Percentiles rank a stretch among this genome's conserved stretches.
These are phyloP conservation scores for Alloplasta piceator DNA, from an alignment of 2,888 invertebrate species.

Conservation along the genomic window DNA sequence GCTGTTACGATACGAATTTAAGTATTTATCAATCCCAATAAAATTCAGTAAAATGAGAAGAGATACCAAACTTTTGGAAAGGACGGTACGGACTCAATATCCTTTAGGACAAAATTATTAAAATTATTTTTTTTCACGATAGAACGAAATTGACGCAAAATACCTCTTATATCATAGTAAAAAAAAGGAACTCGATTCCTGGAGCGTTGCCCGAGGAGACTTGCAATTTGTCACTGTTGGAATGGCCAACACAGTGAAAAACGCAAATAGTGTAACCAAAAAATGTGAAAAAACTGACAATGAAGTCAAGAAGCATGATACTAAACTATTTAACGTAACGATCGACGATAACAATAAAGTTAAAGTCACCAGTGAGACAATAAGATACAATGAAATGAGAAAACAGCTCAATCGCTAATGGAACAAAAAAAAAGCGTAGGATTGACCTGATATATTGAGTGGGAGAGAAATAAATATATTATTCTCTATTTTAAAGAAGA, in stretches of 20 bases:
- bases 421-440: constrained; percentile 4
- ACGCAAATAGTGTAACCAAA: constrained; percentile 20
- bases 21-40: no score
- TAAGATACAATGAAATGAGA: constrained; percentile 37
- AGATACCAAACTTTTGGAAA: no score
- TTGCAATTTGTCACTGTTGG: constrained; percentile 29
- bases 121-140: no score
- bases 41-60: no score
- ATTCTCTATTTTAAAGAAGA: not conserved
- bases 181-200: constrained; percentile 52
- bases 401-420: constrained; percentile 8
- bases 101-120: no score
- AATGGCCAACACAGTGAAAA: constrained; percentile 7
- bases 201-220: constrained; percentile 53
- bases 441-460: constrained; percentile 10
- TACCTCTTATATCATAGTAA: constrained; percentile 9
- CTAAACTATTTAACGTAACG: constrained; percentile 47
- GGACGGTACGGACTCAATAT: no score
- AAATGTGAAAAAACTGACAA: constrained; percentile 6
- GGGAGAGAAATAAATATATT: not conserved
- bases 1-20: no score
- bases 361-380: constrained; percentile 27
- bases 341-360: constrained; percentile 44
- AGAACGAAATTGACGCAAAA: not conserved
- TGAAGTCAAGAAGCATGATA: constrained; percentile 22